A percentile compares a stretch with the other conserved stretches of the same genome.
Conservation (phyloP, 2,797 vertebrate species). For the Falco biarmicus region DNA sequence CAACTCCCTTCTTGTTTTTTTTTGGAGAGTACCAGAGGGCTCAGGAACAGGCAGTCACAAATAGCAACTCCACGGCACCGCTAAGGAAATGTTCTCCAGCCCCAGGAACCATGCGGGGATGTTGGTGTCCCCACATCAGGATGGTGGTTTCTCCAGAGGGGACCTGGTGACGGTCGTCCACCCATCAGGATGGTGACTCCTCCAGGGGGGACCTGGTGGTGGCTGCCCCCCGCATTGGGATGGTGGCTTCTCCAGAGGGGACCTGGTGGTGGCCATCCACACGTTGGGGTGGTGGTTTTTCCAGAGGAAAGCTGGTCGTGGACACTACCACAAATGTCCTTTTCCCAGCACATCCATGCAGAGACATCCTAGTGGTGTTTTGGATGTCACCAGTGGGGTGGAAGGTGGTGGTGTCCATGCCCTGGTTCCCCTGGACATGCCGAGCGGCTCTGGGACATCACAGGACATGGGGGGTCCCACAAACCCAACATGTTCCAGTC, state of each 20-base stretch:
- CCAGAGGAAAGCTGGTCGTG: neutral
- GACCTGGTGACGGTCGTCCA: neutral
- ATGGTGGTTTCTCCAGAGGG: neutral
- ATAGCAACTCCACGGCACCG: constrained; percentile 24
- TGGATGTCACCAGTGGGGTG: neutral
- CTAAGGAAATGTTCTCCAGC: neutral
- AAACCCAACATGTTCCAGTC: neutral
- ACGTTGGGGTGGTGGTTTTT: neutral
- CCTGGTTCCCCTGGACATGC: neutral
- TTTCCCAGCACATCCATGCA: neutral
- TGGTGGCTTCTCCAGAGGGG: neutral
- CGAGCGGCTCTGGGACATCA: accelerated
- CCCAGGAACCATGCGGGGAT: neutral
- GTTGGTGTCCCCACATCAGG: neutral
- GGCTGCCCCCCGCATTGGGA: neutral
- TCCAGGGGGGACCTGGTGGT: neutral
- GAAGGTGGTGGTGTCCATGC: neutral
- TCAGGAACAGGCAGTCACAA: constrained; percentile 27
- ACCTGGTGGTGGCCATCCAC: neutral
- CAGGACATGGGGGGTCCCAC: neutral
- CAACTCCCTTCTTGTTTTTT: constrained; percentile 70
- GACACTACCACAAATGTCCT: neutral
- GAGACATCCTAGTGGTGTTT: neutral
- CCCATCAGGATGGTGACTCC: neutral
- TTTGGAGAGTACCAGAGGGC: constrained; percentile 54